A percentile compares a stretch with the other conserved stretches of the same genome.
Conservation (phyloP, 2,113 vertebrate species). For the Lonchura striata region DNA sequence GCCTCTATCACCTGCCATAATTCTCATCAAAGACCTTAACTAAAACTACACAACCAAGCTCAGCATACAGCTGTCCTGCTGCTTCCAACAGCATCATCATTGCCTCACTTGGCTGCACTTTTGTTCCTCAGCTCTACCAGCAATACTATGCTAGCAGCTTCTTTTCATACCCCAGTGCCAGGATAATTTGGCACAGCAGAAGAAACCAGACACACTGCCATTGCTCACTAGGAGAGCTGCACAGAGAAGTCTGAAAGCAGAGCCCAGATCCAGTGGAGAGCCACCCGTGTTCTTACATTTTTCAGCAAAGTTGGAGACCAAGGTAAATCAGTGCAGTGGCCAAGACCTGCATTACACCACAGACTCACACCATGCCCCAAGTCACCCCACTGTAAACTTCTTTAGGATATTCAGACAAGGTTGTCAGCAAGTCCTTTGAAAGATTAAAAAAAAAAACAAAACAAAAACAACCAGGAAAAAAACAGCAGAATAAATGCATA, state of each 20-base stretch:
- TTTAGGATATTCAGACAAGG: not conserved
- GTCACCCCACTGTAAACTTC: not conserved
- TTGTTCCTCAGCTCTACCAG: not conserved
- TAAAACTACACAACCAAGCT: not conserved
- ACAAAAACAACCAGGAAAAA: not conserved
- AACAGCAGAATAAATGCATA: not conserved
- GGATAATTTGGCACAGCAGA: accelerated
- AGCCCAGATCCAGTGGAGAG: not conserved
- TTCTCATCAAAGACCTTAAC: not conserved
- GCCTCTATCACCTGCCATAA: not conserved
- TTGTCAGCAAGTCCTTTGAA: not conserved
- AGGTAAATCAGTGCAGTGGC: not conserved
- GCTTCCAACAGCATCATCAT: not conserved
- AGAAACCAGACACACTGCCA: not conserved
- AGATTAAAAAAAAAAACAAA: not conserved
- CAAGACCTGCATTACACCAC: accelerated
- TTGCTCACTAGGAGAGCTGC: not conserved
- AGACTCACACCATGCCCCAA: not conserved
- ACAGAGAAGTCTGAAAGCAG: not conserved
- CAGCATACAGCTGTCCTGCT: not conserved
- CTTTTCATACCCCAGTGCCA: not conserved
- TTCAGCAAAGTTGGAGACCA: not conserved
- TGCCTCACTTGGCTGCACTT: not conserved
- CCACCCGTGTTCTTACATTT: not conserved
- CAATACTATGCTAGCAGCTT: not conserved